A percentile compares a stretch with the other conserved stretches of the same genome.
phyloP scores from a whole-genome alignment of 2,797 vertebrate genomes.

The Lacerta viridis region DNA sequence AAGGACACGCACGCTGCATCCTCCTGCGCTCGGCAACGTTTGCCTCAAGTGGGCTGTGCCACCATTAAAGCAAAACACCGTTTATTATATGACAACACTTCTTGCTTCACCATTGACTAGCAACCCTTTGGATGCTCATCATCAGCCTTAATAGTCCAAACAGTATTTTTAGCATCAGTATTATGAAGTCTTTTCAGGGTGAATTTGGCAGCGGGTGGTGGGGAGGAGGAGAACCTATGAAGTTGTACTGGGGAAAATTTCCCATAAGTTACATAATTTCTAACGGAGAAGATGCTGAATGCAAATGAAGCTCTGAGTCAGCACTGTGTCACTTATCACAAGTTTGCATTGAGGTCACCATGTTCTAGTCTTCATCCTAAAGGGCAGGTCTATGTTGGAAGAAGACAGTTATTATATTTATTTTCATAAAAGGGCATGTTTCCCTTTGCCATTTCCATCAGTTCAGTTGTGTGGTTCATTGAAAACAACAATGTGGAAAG shows the following conservation, averaged over 20 bases:
- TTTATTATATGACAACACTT: not conserved
- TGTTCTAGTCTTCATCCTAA: constrained; percentile 60
- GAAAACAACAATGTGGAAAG: not conserved
- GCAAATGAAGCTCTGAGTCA: constrained; percentile 63
- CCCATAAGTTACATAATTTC: constrained; percentile 62
- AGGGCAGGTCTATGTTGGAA: not conserved
- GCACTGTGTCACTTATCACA: constrained; percentile 56
- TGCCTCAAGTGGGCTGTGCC: constrained; percentile 5
- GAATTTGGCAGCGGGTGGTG: not conserved
- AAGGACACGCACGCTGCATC: not conserved
- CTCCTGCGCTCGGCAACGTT: not conserved
- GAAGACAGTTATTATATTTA: not conserved
- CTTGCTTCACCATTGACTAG: not conserved
- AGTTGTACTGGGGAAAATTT: constrained; percentile 50
- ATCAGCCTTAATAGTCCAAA: not conserved
- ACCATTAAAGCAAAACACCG: not conserved
- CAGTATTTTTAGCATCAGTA: not conserved
- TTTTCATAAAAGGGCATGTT: not conserved
- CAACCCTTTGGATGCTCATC: not conserved
- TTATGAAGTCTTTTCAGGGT: not conserved
- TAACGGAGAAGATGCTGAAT: constrained; percentile 46
- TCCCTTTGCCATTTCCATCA: not conserved
- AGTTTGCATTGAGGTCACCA: constrained; percentile 61
- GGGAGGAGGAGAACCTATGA: constrained; percentile 27
- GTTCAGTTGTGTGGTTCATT: not conserved